phyloP scores from a whole-genome alignment of 2,888 invertebrate species.

The Protodeltote pygarga region DNA sequence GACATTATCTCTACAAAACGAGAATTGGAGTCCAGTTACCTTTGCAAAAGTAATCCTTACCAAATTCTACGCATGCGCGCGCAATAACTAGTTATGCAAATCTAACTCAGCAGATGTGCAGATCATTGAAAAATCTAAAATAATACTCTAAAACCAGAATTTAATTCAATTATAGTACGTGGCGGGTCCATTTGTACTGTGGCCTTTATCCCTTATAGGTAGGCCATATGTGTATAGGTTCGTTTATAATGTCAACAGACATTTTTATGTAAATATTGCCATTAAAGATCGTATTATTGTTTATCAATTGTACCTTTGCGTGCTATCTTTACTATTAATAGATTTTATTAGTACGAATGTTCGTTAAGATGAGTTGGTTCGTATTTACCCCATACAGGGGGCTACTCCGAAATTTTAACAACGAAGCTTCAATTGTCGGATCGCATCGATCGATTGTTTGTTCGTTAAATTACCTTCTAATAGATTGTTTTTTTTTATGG shows the following conservation, averaged over 20 bases:
- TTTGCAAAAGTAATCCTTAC: too few species aligned
- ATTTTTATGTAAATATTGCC: slow-evolving; percentile 60
- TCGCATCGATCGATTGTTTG: too few species aligned
- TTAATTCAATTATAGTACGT: slow-evolving; percentile 22
- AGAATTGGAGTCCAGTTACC: too few species aligned
- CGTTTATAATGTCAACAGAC: slow-evolving; percentile 51
- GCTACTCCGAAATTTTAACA: too few species aligned
- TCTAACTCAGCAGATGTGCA: slow-evolving; percentile 10
- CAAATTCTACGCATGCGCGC: not conserved
- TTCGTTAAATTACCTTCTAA: too few species aligned
- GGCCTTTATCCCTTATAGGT: slow-evolving; percentile 13
- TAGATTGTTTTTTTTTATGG: too few species aligned
- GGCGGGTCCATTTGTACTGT: slow-evolving; percentile 6
- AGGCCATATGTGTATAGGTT: slow-evolving; percentile 10
- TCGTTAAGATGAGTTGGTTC: too few species aligned
- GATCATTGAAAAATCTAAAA: slow-evolving; percentile 34
- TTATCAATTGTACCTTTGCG: slow-evolving; percentile 43
- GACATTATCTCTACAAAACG: too few species aligned
- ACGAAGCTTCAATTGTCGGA: too few species aligned
- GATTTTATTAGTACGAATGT: slow-evolving; percentile 26
- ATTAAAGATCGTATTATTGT: slow-evolving; percentile 54
- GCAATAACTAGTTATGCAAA: slow-evolving; percentile 28
- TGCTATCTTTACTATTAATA: slow-evolving; percentile 24
- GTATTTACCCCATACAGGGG: too few species aligned
- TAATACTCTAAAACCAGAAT: slow-evolving; percentile 11